Evolutionary conservation across 2,113 vertebrate genomes (phyloP).

Genomic region (Caranx ignobilis): DNA sequence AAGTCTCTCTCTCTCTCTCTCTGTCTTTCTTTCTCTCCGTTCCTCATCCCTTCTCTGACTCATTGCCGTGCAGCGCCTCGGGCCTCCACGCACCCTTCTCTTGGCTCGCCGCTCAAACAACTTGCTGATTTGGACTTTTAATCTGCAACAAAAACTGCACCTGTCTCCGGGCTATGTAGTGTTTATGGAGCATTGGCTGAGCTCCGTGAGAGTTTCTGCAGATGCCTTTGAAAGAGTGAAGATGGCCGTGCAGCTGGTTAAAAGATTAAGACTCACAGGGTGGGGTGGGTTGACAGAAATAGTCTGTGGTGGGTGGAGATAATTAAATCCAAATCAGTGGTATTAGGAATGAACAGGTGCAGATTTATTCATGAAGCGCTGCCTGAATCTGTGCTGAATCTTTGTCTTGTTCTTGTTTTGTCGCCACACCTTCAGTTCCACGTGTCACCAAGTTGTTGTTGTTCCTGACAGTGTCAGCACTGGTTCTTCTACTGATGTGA

Average conservation of each 20-base stretch:
- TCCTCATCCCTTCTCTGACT: slow-evolving; percentile 59
- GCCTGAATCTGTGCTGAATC: too few relatives aligned
- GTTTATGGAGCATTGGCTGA: slow-evolving; percentile 50
- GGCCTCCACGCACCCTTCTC: slow-evolving; percentile 54
- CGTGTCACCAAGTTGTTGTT: too few relatives aligned
- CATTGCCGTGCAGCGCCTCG: slow-evolving; percentile 44
- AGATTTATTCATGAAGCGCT: not conserved
- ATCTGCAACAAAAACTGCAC: slow-evolving; percentile 71
- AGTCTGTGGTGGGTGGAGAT: not conserved
- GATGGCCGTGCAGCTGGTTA: slow-evolving; percentile 30
- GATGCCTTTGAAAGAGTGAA: slow-evolving; percentile 41
- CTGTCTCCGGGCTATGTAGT: slow-evolving; percentile 57
- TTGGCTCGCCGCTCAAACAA: slow-evolving; percentile 72
- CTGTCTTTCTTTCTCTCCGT: slow-evolving; percentile 29
- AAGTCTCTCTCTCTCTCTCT: slow-evolving; percentile 19
- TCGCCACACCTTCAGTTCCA: too few relatives aligned
- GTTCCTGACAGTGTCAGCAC: too few relatives aligned
- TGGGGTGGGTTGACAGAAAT: slow-evolving; percentile 9
- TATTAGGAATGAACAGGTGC: slow-evolving; percentile 6
- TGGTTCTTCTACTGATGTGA: too few relatives aligned
- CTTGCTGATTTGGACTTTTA: slow-evolving; percentile 78
- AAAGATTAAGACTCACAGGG: slow-evolving; percentile 22
- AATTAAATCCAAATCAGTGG: not conserved
- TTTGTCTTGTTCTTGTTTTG: too few relatives aligned
- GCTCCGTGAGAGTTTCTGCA: slow-evolving; percentile 32